Evolutionary conservation across 2,113 vertebrate species (phyloP), one percentile per base, ranked within the genome.

Genomic region (Lampris megalopsis): DNA sequence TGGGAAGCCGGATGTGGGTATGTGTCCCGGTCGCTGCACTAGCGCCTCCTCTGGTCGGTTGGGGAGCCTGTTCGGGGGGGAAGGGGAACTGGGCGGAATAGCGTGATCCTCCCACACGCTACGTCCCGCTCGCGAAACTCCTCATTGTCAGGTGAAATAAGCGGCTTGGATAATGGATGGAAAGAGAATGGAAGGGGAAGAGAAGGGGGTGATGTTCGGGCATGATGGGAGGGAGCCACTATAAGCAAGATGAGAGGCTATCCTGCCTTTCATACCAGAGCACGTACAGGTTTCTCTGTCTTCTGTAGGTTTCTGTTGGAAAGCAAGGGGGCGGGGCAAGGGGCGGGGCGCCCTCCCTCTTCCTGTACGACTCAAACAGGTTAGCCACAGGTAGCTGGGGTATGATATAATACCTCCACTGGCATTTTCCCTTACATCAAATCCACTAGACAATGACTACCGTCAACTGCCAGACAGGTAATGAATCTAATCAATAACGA

Each of bases 401-500:
- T 49, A 36, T 64, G 57, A 6, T 53, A 54, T 2, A 24, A 0
- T 5, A 2, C 58, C 76, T 59, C 53, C 54, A 2, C 48, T 45
- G n/a, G 3, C 8, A 70, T 68, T 52, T 24, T 69, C 7, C n/a
- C 49, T 68, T 7, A 42, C 43, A 49, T 36, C 11, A 0, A 56
- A 63, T 41, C 60, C 24, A 48, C 8, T 45, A 3, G 43, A 41
- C n/a, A 48, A 49, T 5, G 2, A 53, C 9, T 47, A 41, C 54
- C 6, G 63, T 40, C 5, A 60, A 41, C 56, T 35, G 42, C 11
- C 4, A 6, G 13, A 53, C 47, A 38, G 47, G 68, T n/a, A 56
- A 47, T 47, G 43, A 59, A 62, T 64, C 13, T 68, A 68, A 68
- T 62, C 66, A 78, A 47, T 48, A 5, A 35, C 24, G 24, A 24